Percentiles rank a stretch among this genome's conserved stretches.
phyloP scores from a whole-genome alignment of 2,888 invertebrate species.

The Theodoxus fluviatilis region DNA sequence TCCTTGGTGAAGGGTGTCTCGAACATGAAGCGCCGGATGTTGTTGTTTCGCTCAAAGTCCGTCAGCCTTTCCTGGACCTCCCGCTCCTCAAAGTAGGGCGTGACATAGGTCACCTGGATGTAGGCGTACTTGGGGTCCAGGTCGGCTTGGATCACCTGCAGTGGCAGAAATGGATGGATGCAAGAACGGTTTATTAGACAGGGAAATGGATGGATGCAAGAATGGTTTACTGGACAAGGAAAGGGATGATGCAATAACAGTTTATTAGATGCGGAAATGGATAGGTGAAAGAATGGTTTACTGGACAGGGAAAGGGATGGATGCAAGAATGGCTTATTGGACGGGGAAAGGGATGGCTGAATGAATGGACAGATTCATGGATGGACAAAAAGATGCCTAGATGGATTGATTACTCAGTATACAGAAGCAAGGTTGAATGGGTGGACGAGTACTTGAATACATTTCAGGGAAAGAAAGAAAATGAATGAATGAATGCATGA shows the following conservation, averaged over 20 bases:
- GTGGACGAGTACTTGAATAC: not conserved
- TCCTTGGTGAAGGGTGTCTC: slow-evolving; percentile 92
- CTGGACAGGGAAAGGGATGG: not conserved
- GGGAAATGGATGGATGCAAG: not conserved
- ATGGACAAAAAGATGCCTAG: not conserved
- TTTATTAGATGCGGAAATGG: not conserved
- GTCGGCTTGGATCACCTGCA: slow-evolving; percentile 75
- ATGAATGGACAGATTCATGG: not conserved
- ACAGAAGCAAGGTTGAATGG: not conserved
- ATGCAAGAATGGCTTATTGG: not conserved
- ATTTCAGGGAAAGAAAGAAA: not conserved
- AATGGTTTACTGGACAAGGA: not conserved
- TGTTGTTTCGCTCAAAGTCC: slow-evolving; percentile 89
- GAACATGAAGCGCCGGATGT: slow-evolving; percentile 87
- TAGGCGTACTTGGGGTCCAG: slow-evolving; percentile 86
- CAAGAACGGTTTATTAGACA: not conserved
- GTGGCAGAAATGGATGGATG: not conserved
- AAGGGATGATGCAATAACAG: not conserved
- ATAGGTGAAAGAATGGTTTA: too few relatives aligned
- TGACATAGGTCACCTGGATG: slow-evolving; percentile 95
- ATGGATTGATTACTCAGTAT: not conserved
- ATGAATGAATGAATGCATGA: not conserved
- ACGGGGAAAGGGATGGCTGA: not conserved
- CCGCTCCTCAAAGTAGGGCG: slow-evolving; percentile 79
- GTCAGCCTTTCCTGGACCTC: slow-evolving; percentile 77